These are phyloP conservation scores for Phyllostomus hastatus DNA, from an alignment of 2,113 vertebrate species.

Conservation along the genomic window DNA sequence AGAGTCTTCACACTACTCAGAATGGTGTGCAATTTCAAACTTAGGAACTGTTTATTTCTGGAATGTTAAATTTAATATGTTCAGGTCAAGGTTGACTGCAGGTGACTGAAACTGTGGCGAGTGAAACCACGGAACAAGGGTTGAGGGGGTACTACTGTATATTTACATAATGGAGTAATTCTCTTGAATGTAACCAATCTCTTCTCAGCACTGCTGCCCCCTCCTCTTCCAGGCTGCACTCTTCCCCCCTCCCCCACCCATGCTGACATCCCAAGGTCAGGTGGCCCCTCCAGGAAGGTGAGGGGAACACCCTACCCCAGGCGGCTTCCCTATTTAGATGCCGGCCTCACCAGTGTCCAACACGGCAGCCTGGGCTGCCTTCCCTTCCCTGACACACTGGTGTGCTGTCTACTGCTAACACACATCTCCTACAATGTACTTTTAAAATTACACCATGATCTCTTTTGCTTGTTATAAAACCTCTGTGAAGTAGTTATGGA, in stretches of 20 bases:
- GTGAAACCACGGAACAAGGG: neutral
- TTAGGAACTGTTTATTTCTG: neutral
- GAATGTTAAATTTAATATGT: neutral
- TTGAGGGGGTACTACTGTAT: neutral
- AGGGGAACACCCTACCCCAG: neutral
- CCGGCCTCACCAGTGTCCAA: neutral
- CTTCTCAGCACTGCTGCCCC: neutral
- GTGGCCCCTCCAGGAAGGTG: neutral
- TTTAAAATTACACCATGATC: neutral
- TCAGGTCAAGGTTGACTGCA: neutral
- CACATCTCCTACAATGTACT: neutral
- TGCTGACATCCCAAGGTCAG: neutral
- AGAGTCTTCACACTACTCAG: neutral
- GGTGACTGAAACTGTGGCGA: neutral
- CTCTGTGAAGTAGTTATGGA: neutral
- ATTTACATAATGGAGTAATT: neutral
- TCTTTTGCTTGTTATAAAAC: neutral
- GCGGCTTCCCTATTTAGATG: neutral
- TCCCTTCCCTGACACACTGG: neutral
- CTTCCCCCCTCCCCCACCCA: too few species aligned
- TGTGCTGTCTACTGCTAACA: neutral
- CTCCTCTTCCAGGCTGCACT: neutral
- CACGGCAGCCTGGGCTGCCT: neutral
- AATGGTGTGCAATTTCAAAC: neutral
- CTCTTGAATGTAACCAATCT: neutral